These are phyloP conservation scores for Zaprionus taronus DNA, from an alignment of 1,140 invertebrate species.

Conservation along the genomic window DNA sequence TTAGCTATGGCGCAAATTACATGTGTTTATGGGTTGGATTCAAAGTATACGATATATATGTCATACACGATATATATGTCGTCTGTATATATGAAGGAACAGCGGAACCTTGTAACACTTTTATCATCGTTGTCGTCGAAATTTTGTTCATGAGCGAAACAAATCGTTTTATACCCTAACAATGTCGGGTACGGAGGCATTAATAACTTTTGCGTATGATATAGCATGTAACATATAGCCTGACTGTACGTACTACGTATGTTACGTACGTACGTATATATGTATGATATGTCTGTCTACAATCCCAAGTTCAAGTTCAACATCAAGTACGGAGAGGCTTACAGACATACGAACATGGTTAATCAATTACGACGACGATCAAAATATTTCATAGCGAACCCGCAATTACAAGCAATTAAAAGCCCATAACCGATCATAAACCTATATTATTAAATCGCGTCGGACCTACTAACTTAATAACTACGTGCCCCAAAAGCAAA, in stretches of 20 bases:
- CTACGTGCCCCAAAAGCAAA: slow-evolving; percentile 10
- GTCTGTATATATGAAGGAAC: background rate
- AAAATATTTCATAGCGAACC: slow-evolving; percentile 39
- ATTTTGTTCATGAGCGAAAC: slow-evolving; percentile 21
- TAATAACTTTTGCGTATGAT: slow-evolving; percentile 2
- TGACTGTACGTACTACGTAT: background rate
- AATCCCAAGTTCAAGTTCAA: slow-evolving; percentile 60
- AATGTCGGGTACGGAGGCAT: background rate
- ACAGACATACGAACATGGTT: slow-evolving; percentile 21
- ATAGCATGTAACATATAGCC: slow-evolving; percentile 3
- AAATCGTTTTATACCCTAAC: slow-evolving; percentile 30
- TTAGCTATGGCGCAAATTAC: slow-evolving; percentile 41
- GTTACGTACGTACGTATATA: no score
- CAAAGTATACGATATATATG: slow-evolving; percentile 1
- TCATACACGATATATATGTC: background rate
- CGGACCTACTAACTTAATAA: slow-evolving; percentile 15
- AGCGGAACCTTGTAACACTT: slow-evolving; percentile 53
- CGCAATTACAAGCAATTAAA: slow-evolving; percentile 55
- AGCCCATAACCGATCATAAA: slow-evolving; percentile 40
- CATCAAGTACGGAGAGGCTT: slow-evolving; percentile 41
- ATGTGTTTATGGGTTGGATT: slow-evolving; percentile 21
- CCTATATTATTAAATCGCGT: slow-evolving; percentile 9
- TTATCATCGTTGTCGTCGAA: slow-evolving; percentile 33
- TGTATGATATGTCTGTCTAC: background rate
- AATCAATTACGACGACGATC: slow-evolving; percentile 53